Conservation (phyloP, 2,888 invertebrate species). For the Apamea crenata region DNA sequence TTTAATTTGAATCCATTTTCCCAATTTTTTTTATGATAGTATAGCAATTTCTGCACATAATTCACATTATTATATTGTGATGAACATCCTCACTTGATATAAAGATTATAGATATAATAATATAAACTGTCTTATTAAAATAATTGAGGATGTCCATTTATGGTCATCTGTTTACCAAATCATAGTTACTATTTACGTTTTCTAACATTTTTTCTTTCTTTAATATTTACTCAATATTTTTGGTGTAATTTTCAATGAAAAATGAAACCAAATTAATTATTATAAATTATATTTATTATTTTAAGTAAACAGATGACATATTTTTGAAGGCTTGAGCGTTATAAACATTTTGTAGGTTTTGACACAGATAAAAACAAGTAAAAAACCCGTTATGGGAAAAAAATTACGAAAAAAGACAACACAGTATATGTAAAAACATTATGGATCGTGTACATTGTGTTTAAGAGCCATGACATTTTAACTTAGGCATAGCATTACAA, state of each 20-base stretch:
- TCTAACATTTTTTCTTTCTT: background rate
- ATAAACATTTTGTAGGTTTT: conserved; percentile 64
- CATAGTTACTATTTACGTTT: conserved; percentile 3
- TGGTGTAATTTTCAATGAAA: conserved; percentile 1
- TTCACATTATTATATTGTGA: conserved; percentile 21
- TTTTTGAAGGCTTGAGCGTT: conserved; percentile 73
- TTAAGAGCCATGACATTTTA: conserved; percentile 29
- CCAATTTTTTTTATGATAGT: conserved; percentile 26
- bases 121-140: conserved; percentile 8
- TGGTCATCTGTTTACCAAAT: conserved; percentile 53
- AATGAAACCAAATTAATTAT: conserved; percentile 39
- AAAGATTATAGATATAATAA: conserved; percentile 26
- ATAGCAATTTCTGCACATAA: conserved; percentile 42
- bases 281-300: conserved; percentile 42
- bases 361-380: conserved; percentile 5
- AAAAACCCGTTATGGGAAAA: background rate
- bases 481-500: conserved; percentile 52
- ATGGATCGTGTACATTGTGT: background rate
- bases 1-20: background rate
- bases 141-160: conserved; percentile 31
- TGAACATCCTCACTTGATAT: conserved; percentile 25
- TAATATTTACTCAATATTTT: background rate
- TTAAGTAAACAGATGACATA: conserved; percentile 56
- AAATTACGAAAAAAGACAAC: background rate
- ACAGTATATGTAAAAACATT: background rate